Evolutionary conservation across 2,797 vertebrate genomes (phyloP).

Genomic region (Mormyrus hasselquistii): DNA sequence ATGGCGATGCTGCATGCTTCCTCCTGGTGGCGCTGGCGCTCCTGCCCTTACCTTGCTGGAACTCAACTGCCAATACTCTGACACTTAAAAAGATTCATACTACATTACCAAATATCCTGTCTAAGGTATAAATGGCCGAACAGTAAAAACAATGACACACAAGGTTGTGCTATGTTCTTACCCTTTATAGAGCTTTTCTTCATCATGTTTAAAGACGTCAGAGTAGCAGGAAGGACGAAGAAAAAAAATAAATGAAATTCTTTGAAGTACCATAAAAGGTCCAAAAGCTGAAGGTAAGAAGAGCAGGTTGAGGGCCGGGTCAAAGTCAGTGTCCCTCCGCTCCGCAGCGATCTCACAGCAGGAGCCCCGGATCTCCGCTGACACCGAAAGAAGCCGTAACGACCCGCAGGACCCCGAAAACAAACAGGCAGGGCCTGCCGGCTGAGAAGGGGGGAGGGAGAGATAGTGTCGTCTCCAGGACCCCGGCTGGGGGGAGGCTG

Average conservation of each 20-base stretch:
- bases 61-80: background rate
- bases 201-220: background rate
- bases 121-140: background rate
- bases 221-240: background rate
- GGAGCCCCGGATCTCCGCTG: background rate
- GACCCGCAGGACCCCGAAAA: constrained; percentile 47
- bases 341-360: background rate
- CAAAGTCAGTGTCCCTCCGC: constrained; percentile 34
- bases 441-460: constrained; percentile 12
- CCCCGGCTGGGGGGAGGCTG: constrained; percentile 38
- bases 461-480: constrained; percentile 62
- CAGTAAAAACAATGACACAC: background rate
- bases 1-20: background rate
- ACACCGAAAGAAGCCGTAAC: constrained; percentile 46
- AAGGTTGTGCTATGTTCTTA: background rate
- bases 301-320: constrained; percentile 19
- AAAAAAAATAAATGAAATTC: background rate
- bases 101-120: background rate
- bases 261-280: background rate
- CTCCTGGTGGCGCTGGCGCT: background rate
- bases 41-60: background rate
- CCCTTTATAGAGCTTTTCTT: background rate
- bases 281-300: background rate
- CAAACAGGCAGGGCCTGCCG: constrained; percentile 37
- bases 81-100: background rate